Evolutionary conservation across 1,140 invertebrate species (phyloP).

Genomic region (Vollenhovia emeryi): DNA sequence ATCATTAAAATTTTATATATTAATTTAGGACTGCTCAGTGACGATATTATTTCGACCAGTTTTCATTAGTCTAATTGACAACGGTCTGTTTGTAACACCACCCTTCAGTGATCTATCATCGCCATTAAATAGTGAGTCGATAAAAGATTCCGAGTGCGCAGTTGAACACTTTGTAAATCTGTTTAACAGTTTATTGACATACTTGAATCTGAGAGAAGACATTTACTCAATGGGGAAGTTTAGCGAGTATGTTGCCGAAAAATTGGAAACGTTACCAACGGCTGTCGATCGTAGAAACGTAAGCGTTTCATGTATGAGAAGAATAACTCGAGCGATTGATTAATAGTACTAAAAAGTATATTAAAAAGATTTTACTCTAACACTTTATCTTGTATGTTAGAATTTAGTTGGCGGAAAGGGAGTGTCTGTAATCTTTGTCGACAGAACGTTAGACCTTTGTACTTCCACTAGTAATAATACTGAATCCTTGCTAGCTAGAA

Average conservation of each 20-base stretch:
- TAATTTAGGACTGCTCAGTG: slow-evolving; percentile 86
- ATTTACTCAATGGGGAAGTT: slow-evolving; percentile 88
- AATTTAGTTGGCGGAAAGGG: slow-evolving; percentile 78
- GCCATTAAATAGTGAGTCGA: slow-evolving; percentile 83
- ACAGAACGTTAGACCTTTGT: slow-evolving; percentile 89
- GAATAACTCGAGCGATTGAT: slow-evolving; percentile 5
- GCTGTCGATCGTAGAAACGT: slow-evolving; percentile 87
- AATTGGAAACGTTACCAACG: slow-evolving; percentile 86
- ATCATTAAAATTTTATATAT: slow-evolving; percentile 3
- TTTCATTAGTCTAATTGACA: slow-evolving; percentile 86
- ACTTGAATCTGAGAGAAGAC: slow-evolving; percentile 88
- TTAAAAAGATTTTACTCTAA: neutral
- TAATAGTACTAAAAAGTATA: neutral
- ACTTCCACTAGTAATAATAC: slow-evolving; percentile 87
- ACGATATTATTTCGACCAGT: slow-evolving; percentile 88
- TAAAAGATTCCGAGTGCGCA: slow-evolving; percentile 80
- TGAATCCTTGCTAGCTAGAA: slow-evolving; percentile 88
- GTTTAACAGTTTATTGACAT: slow-evolving; percentile 87
- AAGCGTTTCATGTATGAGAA: slow-evolving; percentile 58
- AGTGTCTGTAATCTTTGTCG: slow-evolving; percentile 88
- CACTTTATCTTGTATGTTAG: slow-evolving; percentile 67
- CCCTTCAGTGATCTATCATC: slow-evolving; percentile 88
- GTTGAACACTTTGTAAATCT: slow-evolving; percentile 86
- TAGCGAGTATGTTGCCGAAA: slow-evolving; percentile 87
- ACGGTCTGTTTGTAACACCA: slow-evolving; percentile 88